These are phyloP conservation scores for Hymenochirus boettgeri DNA, from an alignment of 2,113 vertebrate species.

Conservation along the genomic window DNA sequence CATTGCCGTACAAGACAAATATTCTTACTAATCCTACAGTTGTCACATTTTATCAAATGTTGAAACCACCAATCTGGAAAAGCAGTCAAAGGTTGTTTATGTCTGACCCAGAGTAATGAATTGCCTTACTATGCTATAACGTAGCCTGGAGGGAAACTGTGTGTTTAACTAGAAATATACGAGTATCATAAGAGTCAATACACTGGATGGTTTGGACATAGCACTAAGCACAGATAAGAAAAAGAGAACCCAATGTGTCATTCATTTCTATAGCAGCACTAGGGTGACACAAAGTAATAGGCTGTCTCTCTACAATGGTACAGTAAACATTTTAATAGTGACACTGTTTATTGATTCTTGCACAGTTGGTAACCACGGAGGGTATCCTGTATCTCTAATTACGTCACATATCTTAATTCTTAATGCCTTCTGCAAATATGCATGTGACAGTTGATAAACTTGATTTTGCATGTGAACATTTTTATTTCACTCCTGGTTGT, in stretches of 20 bases:
- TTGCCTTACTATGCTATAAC: conserved; percentile 32
- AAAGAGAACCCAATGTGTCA: neutral
- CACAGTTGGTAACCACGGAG: neutral
- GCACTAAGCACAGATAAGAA: conserved; percentile 1
- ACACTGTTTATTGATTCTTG: neutral
- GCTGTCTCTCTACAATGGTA: neutral
- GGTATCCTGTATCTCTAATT: too few relatives aligned
- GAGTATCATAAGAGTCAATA: conserved; percentile 31
- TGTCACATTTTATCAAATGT: conserved; percentile 40
- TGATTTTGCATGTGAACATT: too few relatives aligned
- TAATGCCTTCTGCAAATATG: too few relatives aligned
- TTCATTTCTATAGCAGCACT: conserved; percentile 23
- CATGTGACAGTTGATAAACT: too few relatives aligned
- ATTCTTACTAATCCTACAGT: conserved; percentile 35
- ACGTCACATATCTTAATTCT: neutral
- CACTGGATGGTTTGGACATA: conserved; percentile 18
- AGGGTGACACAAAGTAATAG: conserved; percentile 7
- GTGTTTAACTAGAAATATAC: conserved; percentile 31
- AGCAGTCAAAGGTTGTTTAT: conserved; percentile 43
- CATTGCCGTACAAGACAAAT: conserved; percentile 23
- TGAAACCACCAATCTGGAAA: conserved; percentile 36
- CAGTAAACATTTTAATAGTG: neutral
- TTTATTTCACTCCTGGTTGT: too few relatives aligned
- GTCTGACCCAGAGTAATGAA: conserved; percentile 42
- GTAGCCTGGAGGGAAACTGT: conserved; percentile 28